These are phyloP conservation scores for Mobula birostris DNA, from an alignment of 2,113 vertebrate species.

Conservation along the genomic window DNA sequence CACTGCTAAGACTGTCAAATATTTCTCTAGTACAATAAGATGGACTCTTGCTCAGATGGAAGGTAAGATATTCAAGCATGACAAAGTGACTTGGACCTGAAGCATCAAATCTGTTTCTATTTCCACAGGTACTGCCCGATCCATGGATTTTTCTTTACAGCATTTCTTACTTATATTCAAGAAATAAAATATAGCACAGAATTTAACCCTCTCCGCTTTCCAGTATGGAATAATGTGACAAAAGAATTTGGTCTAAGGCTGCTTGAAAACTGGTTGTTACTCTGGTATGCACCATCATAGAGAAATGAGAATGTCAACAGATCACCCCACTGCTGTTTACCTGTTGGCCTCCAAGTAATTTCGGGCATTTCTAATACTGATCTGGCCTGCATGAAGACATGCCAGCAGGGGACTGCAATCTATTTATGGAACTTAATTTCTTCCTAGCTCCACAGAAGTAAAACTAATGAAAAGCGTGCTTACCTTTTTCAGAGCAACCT, in stretches of 20 bases:
- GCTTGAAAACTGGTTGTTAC: neutral
- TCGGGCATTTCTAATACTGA: neutral
- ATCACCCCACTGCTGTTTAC: neutral
- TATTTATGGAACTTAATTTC: neutral
- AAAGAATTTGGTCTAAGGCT: neutral
- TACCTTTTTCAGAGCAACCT: neutral
- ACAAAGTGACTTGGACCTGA: too few relatives aligned
- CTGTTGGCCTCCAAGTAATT: neutral
- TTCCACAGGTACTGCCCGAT: too few relatives aligned
- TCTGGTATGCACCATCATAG: neutral
- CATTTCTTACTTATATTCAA: neutral
- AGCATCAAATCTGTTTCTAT: too few relatives aligned
- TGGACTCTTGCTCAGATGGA: too few relatives aligned
- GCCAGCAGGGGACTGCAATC: neutral
- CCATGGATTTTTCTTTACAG: too few relatives aligned
- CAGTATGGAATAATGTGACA: too few relatives aligned
- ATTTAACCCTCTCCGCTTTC: neutral
- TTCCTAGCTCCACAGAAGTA: neutral
- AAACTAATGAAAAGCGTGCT: neutral
- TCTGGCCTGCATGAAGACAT: neutral
- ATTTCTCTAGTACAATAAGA: too few relatives aligned
- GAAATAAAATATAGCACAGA: neutral
- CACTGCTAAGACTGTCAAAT: too few relatives aligned
- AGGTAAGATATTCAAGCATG: too few relatives aligned
- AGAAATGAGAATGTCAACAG: neutral